Base-by-base conservation (phyloP, 2,797 vertebrate genomes). In the Acrossocheilus fasciatus region DNA sequence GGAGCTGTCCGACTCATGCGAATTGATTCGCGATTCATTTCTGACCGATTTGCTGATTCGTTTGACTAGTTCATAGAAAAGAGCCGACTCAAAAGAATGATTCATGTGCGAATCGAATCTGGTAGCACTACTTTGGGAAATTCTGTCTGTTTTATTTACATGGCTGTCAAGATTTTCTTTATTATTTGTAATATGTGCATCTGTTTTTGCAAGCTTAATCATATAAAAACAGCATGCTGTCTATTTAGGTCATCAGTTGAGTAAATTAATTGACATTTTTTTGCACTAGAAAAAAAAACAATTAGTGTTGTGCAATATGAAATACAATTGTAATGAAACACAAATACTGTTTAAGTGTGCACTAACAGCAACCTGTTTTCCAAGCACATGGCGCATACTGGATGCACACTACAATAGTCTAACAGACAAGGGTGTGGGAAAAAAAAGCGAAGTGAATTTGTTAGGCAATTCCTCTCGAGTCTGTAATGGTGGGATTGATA, bases 401-500 rank as follows among this genome's bases (percentile, higher is more conserved):
- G 39, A 45, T 39, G 45, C 17, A 70, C 26, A 47, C 11, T 57
- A 59, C 45, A 23, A 7, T 30, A 14, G 15, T 45, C 39, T 57
- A 70, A 57, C 34, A 76, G 45, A 77, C 4, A 12, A 43, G 10
- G 62, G 62, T 64, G 83, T 20, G 23, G 23, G 7, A 59, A 52
- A 26, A 26, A 26, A 66, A 82, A 20, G 10, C 2, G 6, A 68
- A 70, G n/a, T 47, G 3, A n/a, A 80, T 43, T 72, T 70, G 52
- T 47, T 79, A 45, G 4, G 47, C 50, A 85, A 82, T 70, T 85
- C 78, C 34, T 39, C 11, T 74, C 36, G 34, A 77, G 34, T 68
- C 62, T 77, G 30, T 57, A 59, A 72, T 85, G 18, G 30, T 69
- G 59, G 20, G 73, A 12, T 34, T 47, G 74, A 69, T 36, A 30